phyloP scores from a whole-genome alignment of 2,797 vertebrate species.

The Syncerus caffer region DNA sequence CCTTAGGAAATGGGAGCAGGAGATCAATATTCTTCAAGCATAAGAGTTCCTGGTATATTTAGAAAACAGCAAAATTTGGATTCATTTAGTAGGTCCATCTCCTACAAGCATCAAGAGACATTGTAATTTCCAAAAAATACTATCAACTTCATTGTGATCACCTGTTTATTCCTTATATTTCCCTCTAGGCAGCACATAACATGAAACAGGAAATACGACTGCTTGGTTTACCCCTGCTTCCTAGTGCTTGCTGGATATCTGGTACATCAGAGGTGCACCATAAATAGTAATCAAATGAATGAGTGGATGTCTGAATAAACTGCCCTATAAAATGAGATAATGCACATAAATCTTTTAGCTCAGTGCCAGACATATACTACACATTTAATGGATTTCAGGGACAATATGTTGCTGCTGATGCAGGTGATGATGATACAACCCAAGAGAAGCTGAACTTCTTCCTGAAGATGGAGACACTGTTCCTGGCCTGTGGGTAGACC shows the following conservation, averaged over 20 bases:
- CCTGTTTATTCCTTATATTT: neutral
- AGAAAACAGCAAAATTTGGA: neutral
- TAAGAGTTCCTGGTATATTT: neutral
- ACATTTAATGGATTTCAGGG: conserved; percentile 46
- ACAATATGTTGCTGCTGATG: conserved; percentile 33
- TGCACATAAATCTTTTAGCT: conserved; percentile 66
- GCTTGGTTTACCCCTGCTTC: neutral
- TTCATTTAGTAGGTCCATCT: neutral
- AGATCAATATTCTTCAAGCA: neutral
- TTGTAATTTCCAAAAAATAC: neutral
- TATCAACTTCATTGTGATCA: neutral
- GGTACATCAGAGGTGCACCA: neutral
- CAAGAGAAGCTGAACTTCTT: neutral
- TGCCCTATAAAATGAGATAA: conserved; percentile 67
- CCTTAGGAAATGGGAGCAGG: neutral
- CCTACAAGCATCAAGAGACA: neutral
- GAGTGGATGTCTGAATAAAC: conserved; percentile 69
- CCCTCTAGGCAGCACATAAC: neutral
- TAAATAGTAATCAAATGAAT: conserved; percentile 72
- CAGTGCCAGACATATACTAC: conserved; percentile 1
- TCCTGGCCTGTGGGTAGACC: neutral
- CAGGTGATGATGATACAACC: neutral
- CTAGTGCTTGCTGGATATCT: conserved; percentile 22
- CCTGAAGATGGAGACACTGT: neutral
- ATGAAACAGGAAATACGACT: neutral